phyloP scores from a whole-genome alignment of 2,113 vertebrate genomes.

The Helogale parvula region DNA sequence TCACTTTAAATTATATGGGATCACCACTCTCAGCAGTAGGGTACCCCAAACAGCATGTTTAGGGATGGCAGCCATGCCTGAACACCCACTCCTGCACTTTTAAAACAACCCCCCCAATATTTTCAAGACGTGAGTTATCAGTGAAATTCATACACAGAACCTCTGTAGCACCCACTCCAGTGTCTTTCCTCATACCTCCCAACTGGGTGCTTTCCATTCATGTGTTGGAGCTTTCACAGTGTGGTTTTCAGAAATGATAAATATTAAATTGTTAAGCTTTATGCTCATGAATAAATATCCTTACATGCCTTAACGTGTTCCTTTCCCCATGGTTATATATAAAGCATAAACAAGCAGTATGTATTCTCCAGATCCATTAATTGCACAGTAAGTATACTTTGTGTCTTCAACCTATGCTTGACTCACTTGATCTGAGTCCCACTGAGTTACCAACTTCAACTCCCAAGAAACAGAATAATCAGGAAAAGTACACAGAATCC shows the following conservation, averaged over 20 bases:
- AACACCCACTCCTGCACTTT: not conserved
- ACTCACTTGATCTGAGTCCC: not conserved
- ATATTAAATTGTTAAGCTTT: not conserved
- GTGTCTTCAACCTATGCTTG: not conserved
- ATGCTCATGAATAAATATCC: not conserved
- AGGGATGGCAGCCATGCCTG: not conserved
- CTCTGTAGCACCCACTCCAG: not conserved
- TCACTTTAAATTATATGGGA: not conserved
- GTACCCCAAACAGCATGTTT: not conserved
- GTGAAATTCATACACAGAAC: not conserved
- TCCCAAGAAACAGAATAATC: not conserved
- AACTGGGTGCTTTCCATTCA: not conserved
- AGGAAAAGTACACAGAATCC: not conserved
- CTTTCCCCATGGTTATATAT: not conserved
- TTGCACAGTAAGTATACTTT: not conserved
- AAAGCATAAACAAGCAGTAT: not conserved
- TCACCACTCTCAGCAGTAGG: not conserved
- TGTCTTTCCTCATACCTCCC: not conserved
- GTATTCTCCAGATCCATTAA: not conserved
- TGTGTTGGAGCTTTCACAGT: not conserved
- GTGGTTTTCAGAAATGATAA: not conserved
- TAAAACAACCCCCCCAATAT: not conserved
- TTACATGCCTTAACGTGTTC: not conserved
- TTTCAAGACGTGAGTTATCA: not conserved
- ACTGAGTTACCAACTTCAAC: not conserved